Evolutionary conservation across 2,113 vertebrate species (phyloP).

Genomic region (Elephas maximus): DNA sequence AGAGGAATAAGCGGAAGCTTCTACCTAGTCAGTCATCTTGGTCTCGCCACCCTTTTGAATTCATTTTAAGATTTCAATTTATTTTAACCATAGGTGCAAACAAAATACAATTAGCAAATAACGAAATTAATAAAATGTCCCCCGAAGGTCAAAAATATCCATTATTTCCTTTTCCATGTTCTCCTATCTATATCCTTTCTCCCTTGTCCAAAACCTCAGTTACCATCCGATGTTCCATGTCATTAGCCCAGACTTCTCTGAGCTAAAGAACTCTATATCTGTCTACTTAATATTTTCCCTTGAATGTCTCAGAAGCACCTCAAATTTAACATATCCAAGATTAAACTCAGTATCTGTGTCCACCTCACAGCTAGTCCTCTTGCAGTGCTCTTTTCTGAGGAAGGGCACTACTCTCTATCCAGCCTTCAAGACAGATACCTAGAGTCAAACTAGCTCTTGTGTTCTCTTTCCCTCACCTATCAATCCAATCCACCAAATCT

Average conservation of each 20-base stretch:
- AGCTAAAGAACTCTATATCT: background rate
- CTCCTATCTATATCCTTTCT: background rate
- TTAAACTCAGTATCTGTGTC: background rate
- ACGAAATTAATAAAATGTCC: background rate
- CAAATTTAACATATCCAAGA: background rate
- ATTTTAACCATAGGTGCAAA: conserved; percentile 61
- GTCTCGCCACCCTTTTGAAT: background rate
- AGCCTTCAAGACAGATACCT: conserved; percentile 45
- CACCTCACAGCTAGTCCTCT: background rate
- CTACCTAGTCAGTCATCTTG: no score
- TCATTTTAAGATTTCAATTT: conserved; percentile 44
- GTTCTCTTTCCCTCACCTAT: background rate
- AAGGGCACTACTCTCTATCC: background rate
- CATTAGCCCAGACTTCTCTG: background rate
- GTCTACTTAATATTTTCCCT: background rate
- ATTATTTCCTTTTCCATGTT: background rate
- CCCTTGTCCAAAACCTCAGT: background rate
- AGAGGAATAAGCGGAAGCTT: no score
- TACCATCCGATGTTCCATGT: background rate
- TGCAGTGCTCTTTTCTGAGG: background rate
- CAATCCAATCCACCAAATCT: background rate
- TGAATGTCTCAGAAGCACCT: conserved; percentile 15
- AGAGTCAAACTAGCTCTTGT: background rate
- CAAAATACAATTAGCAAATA: conserved; percentile 54
- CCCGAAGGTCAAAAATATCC: background rate